These are phyloP conservation scores for Halesus radiatus DNA, from an alignment of 1,140 invertebrate genomes.

Conservation along the genomic window DNA sequence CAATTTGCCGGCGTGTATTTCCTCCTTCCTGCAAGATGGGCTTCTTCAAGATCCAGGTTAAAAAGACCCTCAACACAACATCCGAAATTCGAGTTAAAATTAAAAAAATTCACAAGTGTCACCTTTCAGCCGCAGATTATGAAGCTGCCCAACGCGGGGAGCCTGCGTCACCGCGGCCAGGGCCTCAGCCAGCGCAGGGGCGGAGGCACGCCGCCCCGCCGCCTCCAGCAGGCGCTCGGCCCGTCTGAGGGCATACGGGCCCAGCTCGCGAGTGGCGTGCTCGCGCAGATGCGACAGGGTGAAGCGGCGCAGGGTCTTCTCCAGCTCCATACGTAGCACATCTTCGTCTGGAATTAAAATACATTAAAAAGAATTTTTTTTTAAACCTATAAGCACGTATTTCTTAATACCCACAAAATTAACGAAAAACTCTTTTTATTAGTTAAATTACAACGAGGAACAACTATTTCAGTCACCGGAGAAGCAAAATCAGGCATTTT, in stretches of 20 bases:
- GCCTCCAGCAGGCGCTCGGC: constrained; percentile 16
- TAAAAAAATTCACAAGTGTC: neutral
- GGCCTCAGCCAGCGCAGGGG: constrained; percentile 7
- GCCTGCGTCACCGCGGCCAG: neutral
- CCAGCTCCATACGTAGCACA: neutral
- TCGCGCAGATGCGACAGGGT: constrained; percentile 36
- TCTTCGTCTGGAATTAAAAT: neutral
- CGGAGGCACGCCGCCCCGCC: neutral
- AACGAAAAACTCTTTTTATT: too few relatives aligned
- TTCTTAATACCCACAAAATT: too few relatives aligned
- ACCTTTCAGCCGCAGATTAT: constrained; percentile 40
- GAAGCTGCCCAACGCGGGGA: neutral
- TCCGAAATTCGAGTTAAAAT: too few relatives aligned
- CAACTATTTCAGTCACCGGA: too few relatives aligned
- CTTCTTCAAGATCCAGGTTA: too few relatives aligned
- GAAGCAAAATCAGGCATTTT: too few relatives aligned
- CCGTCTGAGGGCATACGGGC: neutral
- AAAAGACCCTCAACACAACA: too few relatives aligned
- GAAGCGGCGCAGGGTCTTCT: constrained; percentile 35
- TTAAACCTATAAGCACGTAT: too few relatives aligned
- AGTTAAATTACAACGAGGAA: too few relatives aligned
- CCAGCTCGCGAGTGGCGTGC: constrained; percentile 33
- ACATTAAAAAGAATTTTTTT: too few relatives aligned
- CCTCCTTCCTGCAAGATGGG: too few relatives aligned
- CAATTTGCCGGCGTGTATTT: too few relatives aligned